Conservation (phyloP, 2,797 vertebrate species). For the Saguinus oedipus region DNA sequence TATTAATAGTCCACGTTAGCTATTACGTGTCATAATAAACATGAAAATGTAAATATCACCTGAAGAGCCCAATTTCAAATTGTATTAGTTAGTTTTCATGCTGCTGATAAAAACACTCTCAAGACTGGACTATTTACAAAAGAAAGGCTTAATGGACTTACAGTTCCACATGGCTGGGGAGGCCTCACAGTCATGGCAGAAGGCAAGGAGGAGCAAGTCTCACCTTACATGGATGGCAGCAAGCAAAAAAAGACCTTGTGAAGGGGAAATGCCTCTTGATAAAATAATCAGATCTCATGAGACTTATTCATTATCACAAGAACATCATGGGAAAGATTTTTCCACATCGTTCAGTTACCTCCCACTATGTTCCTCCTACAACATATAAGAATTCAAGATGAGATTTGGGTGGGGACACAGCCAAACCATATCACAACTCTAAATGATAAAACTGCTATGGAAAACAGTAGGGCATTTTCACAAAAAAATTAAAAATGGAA, state of each 20-base stretch:
- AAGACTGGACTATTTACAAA: background rate
- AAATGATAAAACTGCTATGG: background rate
- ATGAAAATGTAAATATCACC: background rate
- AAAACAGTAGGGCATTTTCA: background rate
- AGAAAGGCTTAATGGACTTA: background rate
- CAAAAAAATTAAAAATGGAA: background rate
- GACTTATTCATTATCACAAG: background rate
- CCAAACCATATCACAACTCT: background rate
- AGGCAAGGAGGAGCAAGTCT: background rate
- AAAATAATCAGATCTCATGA: background rate
- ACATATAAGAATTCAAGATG: background rate
- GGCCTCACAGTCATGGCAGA: background rate
- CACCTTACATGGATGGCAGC: background rate
- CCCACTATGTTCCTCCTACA: background rate
- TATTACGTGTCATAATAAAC: background rate
- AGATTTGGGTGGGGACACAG: background rate
- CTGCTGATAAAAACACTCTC: background rate
- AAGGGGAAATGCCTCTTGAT: background rate
- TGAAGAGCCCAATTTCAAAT: background rate
- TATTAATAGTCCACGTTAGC: background rate
- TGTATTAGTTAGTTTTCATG: background rate
- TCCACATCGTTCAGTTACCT: background rate
- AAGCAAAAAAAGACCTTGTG: background rate
- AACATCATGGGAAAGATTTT: background rate
- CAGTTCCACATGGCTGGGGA: background rate